Evolutionary conservation across 2,797 vertebrate genomes (phyloP), one percentile per base, ranked within the genome.

Genomic region (Varecia variegata): DNA sequence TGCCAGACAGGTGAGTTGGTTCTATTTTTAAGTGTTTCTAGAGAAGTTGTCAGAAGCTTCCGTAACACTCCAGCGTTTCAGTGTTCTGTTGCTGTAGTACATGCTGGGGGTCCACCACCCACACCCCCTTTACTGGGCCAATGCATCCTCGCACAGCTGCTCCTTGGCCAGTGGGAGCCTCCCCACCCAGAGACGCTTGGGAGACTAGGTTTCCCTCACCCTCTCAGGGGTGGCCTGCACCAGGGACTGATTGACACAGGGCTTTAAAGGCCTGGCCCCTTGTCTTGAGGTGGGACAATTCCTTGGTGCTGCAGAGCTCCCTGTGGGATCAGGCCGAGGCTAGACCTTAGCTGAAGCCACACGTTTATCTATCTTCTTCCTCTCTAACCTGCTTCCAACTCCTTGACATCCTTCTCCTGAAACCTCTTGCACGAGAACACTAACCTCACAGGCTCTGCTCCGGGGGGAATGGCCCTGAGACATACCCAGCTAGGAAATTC

Each of bases 81-180:
- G 52, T 11, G 6, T 32, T 88, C 23, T 35, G 10, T 54, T 60
- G 21, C 35, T 47, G 5, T 2, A 30, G 80, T 5, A 43, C 40
- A 30, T 5, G 1, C 17, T 8, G 3, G n/a, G 25, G 65, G 56
- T 12, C 0, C 17, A 38, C 1, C 1, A 12, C 25, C 21, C 18
- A 27, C 71, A 2, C 40, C 30, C n/a, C 56, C 9, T 40, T 35
- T 67, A 8, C 10, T 21, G 56, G 54, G 17, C 12, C 60, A 47
- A 23, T 32, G 3, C 27, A n/a, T 27, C 43, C 30, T 32, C 11
- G 13, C 13, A 32, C 54, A 35, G 35, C 30, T n/a, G 18, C 30
- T 25, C 56, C 40, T 88, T 7, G 0, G 52, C 25, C 25, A 17
- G 0, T 0, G 20, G 68, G 52, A 62, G 7, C 5, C 15, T 77